Conservation (phyloP, 2,113 vertebrate species). For the Romanogobio albipinnatus region DNA sequence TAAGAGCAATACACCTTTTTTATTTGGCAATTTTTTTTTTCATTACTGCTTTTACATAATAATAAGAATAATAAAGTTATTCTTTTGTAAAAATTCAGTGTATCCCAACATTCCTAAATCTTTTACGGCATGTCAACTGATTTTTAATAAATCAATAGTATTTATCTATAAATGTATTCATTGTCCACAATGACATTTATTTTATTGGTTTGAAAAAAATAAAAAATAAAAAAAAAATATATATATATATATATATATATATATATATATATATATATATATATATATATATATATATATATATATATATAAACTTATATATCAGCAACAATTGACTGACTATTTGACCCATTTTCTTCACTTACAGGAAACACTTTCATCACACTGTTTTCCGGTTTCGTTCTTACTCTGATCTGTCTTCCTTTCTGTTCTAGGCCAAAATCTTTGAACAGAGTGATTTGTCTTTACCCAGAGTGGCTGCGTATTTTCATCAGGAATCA, state of each 20-base stretch:
- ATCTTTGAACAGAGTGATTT: conserved; percentile 78
- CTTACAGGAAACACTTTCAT: background rate
- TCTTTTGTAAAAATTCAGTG: background rate
- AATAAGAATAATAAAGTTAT: background rate
- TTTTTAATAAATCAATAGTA: too few species aligned
- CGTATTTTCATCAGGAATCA: conserved; percentile 75
- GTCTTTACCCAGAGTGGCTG: conserved; percentile 72
- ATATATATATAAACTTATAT: too few species aligned
- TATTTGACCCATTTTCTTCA: background rate
- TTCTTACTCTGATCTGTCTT: conserved; percentile 13
- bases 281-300: too few species aligned
- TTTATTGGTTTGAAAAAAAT: too few species aligned
- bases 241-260: too few species aligned
- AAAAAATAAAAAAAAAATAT: too few species aligned
- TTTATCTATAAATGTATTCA: too few species aligned
- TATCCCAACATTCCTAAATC: too few species aligned
- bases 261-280: too few species aligned
- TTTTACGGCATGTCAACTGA: too few species aligned
- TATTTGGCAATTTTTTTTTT: background rate
- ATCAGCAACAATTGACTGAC: background rate
- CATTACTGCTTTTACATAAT: background rate
- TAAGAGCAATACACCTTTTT: background rate
- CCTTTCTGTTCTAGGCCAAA: conserved; percentile 67
- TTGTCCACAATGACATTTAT: too few species aligned
- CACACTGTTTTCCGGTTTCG: background rate